A percentile compares a stretch with the other conserved stretches of the same genome.
phyloP scores from a whole-genome alignment of 2,888 invertebrate genomes.

The Pedicia rivosa region DNA sequence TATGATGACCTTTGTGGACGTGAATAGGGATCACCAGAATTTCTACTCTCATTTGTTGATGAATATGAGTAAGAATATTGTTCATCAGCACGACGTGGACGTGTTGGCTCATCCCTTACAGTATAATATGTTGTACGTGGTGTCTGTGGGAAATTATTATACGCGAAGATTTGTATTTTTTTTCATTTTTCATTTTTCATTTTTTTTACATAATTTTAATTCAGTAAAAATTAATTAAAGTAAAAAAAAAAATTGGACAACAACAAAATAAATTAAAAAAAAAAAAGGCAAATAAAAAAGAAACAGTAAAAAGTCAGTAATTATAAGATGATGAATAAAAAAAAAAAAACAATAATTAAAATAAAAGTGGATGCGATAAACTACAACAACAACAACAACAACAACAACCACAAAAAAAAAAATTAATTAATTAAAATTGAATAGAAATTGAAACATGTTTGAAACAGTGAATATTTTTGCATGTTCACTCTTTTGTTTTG shows the following conservation, averaged over 20 bases:
- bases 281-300: too few species aligned
- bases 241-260: too few species aligned
- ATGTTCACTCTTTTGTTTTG: too few species aligned
- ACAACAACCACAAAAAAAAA: too few species aligned
- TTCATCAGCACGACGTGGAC: conserved; percentile 54
- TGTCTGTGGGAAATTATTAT: conserved; percentile 49
- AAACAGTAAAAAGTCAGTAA: too few species aligned
- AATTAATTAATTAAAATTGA: neutral
- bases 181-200: too few species aligned
- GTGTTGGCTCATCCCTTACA: conserved; percentile 54
- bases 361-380: too few species aligned
- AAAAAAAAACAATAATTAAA: too few species aligned
- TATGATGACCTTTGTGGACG: conserved; percentile 51
- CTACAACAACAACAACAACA: neutral
- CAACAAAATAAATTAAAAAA: neutral
- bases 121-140: conserved; percentile 81
- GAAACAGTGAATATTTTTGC: too few species aligned
- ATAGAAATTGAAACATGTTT: conserved; percentile 32
- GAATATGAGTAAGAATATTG: conserved; percentile 78
- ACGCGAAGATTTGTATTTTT: neutral
- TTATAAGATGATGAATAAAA: too few species aligned
- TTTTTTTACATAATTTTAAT: neutral
- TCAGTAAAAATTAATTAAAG: neutral
- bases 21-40: conserved; percentile 36
- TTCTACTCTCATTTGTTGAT: conserved; percentile 37